Base-by-base conservation (phyloP, 1,140 invertebrate species). In the Zaprionus kolodkinae region DNA sequence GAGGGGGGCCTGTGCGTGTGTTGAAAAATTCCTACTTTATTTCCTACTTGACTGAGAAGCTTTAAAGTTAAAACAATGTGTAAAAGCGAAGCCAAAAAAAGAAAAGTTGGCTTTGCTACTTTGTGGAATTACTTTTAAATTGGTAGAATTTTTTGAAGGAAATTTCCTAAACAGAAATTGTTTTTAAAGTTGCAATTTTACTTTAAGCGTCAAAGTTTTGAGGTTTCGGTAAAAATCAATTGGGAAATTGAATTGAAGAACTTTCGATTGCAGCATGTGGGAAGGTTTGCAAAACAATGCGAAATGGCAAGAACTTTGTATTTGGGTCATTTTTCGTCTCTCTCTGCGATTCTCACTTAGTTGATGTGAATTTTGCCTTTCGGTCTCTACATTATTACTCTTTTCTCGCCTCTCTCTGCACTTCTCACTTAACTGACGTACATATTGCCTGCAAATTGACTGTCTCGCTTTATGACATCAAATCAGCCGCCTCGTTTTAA, bases 401-500 rank as follows among this genome's bases (percentile, higher is more conserved):
- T 21, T 21, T 52, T 6, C 7, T 15, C 40, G 25, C 27, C n/a
- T 55, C 52, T 30, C 52, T 30, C 13, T 30, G 27, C 27, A 6
- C 55, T 57, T 57, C 33, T 57, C 55, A 57, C 15, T 11, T 35
- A 55, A 55, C 25, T 55, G 25, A 33, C 21, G 27, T 13, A 7
- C 21, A 21, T 55, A 72, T 72, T 67, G 48, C 57, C 67, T 48
- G 67, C 52, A 59, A 66, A 66, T 66, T 66, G 64, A 33, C 54
- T 72, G 33, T 52, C 50, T 68, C 35, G 38, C 27, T 60, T 67
- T 56, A 55, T 60, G 56, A 27, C 17, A 69, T 36, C n/a, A 73
- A 74, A 74, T 74, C 72, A 74, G 66, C 66, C 50, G 30, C 38
- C 30, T 69, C 30, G 38, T 57, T 57, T 63, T 63, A 64, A 52